These are phyloP conservation scores for Sitta europaea DNA, from an alignment of 2,113 vertebrate species.

Conservation along the genomic window DNA sequence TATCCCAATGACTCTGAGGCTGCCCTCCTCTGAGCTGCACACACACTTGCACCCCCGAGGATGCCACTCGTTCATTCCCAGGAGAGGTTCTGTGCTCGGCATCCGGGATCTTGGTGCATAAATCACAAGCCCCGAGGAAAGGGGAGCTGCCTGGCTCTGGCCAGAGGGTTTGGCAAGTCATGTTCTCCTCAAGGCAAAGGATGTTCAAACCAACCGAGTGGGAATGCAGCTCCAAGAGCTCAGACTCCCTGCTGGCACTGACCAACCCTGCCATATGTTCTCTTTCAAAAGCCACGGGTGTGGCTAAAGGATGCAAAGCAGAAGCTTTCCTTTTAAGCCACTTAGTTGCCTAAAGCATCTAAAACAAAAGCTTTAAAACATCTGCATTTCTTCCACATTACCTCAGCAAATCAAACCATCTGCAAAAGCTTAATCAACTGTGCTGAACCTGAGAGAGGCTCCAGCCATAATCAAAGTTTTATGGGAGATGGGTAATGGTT, in stretches of 20 bases:
- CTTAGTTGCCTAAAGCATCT: background rate
- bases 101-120: background rate
- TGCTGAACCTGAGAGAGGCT: background rate
- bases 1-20: background rate
- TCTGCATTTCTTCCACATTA: background rate
- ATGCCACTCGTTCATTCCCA: background rate
- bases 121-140: background rate
- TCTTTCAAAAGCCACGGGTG: background rate
- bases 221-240: background rate
- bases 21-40: background rate
- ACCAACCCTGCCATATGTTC: background rate
- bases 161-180: background rate
- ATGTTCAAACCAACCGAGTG: background rate
- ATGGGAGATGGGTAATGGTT: background rate
- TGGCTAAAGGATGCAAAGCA: background rate
- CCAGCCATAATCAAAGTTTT: background rate
- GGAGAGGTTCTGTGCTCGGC: background rate
- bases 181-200: background rate
- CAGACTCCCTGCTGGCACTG: background rate
- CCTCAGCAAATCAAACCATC: background rate
- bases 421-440: slow-evolving; percentile 20
- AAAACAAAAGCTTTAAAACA: background rate
- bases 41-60: background rate
- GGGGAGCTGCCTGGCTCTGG: background rate
- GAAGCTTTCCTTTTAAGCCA: background rate